phyloP scores from a whole-genome alignment of 1,140 invertebrate species.

The Nymphalis io region DNA sequence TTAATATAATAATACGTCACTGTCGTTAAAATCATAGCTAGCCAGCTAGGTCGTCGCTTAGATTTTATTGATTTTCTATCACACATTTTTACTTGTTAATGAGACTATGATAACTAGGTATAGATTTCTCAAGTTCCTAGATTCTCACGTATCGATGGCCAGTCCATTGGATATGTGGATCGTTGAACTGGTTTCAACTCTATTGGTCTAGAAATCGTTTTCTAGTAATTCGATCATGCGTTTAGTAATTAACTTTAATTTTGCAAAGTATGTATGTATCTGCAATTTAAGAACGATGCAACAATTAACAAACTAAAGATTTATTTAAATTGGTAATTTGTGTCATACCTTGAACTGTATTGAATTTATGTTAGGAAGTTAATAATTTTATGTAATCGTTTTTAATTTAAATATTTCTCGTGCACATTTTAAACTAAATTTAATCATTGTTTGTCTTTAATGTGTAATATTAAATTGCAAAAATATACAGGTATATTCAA shows the following conservation, averaged over 20 bases:
- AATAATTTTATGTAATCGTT: not conserved
- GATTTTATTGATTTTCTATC: not conserved
- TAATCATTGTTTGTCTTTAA: not conserved
- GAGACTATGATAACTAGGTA: constrained; percentile 34
- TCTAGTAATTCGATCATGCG: constrained; percentile 73
- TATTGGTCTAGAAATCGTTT: constrained; percentile 74
- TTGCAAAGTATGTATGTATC: constrained; percentile 37
- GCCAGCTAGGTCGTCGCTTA: too few species aligned
- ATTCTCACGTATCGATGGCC: constrained; percentile 72
- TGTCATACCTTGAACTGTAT: not conserved
- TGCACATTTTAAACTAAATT: not conserved
- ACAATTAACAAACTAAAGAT: not conserved
- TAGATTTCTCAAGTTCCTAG: constrained; percentile 71
- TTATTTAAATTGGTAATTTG: not conserved
- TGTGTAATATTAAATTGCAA: not conserved
- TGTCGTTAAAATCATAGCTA: too few species aligned
- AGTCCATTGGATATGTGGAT: constrained; percentile 74
- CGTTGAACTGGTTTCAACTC: constrained; percentile 77
- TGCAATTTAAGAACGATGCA: constrained; percentile 7
- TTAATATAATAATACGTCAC: too few species aligned
- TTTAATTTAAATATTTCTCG: not conserved
- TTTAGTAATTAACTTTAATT: constrained; percentile 66
- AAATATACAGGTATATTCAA: not conserved
- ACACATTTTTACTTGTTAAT: constrained; percentile 12
- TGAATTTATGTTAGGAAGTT: not conserved